Percentiles rank a stretch among this genome's conserved stretches.
phyloP scores from a whole-genome alignment of 2,797 vertebrate genomes.

The Mico argentatus region DNA sequence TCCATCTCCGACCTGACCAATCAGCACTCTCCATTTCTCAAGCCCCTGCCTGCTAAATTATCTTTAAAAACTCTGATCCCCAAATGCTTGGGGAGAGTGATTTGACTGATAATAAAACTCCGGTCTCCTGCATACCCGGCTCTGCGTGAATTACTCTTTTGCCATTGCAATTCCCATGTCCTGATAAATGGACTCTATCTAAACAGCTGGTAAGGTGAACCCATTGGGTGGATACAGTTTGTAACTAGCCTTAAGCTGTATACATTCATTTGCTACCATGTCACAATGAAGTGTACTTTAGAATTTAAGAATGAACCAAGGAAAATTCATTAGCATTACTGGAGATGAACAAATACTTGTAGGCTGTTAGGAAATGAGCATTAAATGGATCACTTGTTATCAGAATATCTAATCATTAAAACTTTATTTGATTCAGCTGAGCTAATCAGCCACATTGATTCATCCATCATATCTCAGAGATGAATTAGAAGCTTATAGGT shows the following conservation, averaged over 20 bases:
- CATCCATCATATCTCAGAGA: not conserved
- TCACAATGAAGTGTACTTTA: not conserved
- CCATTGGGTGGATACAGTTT: not conserved
- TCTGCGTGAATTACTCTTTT: not conserved
- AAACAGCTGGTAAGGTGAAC: not conserved
- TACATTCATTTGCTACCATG: conserved; percentile 13
- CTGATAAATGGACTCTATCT: not conserved
- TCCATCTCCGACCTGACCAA: not conserved
- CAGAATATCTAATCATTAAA: not conserved
- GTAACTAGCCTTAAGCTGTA: not conserved
- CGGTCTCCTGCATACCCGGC: not conserved
- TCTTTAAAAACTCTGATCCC: not conserved
- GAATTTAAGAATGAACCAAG: conserved; percentile 3
- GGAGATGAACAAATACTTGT: not conserved
- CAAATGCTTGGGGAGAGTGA: not conserved
- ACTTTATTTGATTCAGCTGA: conserved; percentile 41
- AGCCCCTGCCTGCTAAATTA: not conserved
- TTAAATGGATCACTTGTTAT: not conserved
- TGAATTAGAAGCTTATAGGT: not conserved
- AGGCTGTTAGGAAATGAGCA: conserved; percentile 5
- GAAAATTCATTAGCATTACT: conserved; percentile 25
- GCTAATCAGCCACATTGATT: conserved; percentile 6
- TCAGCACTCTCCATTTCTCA: not conserved
- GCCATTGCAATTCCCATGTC: not conserved
- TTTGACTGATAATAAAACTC: not conserved